phyloP scores from a whole-genome alignment of 2,797 vertebrate genomes.

The Hoplostethus atlanticus region DNA sequence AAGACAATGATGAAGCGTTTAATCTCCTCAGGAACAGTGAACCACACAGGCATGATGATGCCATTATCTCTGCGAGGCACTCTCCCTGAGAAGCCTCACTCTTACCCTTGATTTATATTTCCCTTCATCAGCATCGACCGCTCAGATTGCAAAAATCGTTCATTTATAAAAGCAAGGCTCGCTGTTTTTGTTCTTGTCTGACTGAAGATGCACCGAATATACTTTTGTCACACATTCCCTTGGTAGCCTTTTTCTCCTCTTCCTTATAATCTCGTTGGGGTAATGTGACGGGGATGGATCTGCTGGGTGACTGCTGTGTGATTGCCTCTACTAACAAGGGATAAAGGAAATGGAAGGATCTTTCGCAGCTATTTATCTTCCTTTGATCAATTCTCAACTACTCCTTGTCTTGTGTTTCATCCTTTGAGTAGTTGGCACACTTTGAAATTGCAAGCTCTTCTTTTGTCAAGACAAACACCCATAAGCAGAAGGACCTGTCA shows the following conservation, averaged over 20 bases:
- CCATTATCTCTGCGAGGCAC: constrained; percentile 76
- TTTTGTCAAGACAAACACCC: constrained; percentile 43
- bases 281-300: constrained; percentile 75
- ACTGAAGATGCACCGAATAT: constrained; percentile 63
- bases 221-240: constrained; percentile 57
- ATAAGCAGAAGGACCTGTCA: constrained; percentile 19
- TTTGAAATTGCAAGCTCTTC: constrained; percentile 35
- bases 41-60: constrained; percentile 77
- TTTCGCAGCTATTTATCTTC: constrained; percentile 67
- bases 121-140: constrained; percentile 76
- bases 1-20: constrained; percentile 84
- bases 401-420: constrained; percentile 38
- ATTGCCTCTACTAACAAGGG: constrained; percentile 75
- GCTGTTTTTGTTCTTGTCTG: constrained; percentile 59
- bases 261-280: constrained; percentile 43
- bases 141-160: constrained; percentile 74
- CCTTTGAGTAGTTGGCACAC: constrained; percentile 29
- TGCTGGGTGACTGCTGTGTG: constrained; percentile 62
- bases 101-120: constrained; percentile 78
- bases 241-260: constrained; percentile 9
- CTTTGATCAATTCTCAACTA: constrained; percentile 68
- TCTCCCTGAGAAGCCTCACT: constrained; percentile 61
- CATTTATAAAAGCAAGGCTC: constrained; percentile 71
- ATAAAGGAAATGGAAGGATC: constrained; percentile 67
- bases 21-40: constrained; percentile 79